These are phyloP conservation scores for Dendrolimus houi DNA, from an alignment of 2,888 invertebrate species.

Conservation along the genomic window DNA sequence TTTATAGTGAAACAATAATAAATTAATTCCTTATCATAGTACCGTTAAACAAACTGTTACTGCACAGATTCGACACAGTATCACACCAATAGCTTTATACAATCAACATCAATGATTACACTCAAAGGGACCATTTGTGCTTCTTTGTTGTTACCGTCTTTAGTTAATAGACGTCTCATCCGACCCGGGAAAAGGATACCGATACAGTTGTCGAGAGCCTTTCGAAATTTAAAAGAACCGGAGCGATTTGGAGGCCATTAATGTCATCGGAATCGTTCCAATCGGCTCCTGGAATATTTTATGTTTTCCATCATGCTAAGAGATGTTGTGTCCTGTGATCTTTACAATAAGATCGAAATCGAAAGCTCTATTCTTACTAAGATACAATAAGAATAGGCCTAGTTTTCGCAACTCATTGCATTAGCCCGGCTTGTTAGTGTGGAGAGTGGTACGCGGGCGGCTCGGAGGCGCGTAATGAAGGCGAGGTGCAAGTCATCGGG, in stretches of 20 bases:
- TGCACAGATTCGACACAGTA: too few relatives aligned
- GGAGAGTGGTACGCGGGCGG: slow-evolving; percentile 34
- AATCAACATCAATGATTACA: slow-evolving; percentile 54
- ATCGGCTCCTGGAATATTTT: slow-evolving; percentile 55
- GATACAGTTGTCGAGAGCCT: slow-evolving; percentile 41
- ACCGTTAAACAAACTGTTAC: too few relatives aligned
- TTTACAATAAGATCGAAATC: slow-evolving; percentile 26
- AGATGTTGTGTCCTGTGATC: slow-evolving; percentile 26
- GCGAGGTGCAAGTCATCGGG: slow-evolving; percentile 66
- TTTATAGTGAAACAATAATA: too few relatives aligned
- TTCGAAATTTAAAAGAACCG: slow-evolving; percentile 48
- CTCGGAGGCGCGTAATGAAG: slow-evolving; percentile 57
- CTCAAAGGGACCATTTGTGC: slow-evolving; percentile 33
- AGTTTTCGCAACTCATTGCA: slow-evolving; percentile 72
- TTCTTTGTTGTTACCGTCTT: slow-evolving; percentile 59
- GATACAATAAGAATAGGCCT: slow-evolving; percentile 23
- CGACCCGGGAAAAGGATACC: slow-evolving; percentile 36
- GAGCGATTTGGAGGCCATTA: slow-evolving; percentile 60
- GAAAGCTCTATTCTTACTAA: slow-evolving; percentile 13
- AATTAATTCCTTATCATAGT: too few relatives aligned
- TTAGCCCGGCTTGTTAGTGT: slow-evolving; percentile 73
- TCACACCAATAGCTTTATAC: slow-evolving; percentile 14
- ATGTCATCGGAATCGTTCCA: slow-evolving; percentile 59
- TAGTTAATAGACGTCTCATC: slow-evolving; percentile 41
- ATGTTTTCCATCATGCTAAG: slow-evolving; percentile 11